These are phyloP conservation scores for Odontocolon sp. DNA, from an alignment of 2,888 invertebrate genomes.

Conservation along the genomic window DNA sequence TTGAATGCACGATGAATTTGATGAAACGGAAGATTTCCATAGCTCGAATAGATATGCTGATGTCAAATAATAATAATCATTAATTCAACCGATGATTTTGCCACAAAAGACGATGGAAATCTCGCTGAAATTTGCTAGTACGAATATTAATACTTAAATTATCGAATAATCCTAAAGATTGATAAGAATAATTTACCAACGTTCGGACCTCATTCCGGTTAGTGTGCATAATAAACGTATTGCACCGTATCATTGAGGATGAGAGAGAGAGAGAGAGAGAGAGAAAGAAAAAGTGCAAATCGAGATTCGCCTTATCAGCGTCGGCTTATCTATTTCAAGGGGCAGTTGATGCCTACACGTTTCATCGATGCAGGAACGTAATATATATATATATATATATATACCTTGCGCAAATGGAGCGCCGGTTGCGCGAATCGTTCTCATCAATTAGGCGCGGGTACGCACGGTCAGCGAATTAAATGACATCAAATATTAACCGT, in stretches of 20 bases:
- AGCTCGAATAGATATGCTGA: no score
- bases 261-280: conserved; percentile 20
- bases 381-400: conserved; percentile 5
- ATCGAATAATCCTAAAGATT: conserved; percentile 36
- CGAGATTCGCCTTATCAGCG: conserved; percentile 42
- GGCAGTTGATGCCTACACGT: conserved; percentile 50
- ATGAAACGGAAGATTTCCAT: no score
- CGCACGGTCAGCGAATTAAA: conserved; percentile 47
- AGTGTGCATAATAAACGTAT: conserved; percentile 44
- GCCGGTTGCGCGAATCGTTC: conserved; percentile 48
- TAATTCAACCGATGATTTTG: not conserved
- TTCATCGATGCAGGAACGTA: conserved; percentile 39
- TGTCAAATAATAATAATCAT: no score
- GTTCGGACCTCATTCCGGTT: conserved; percentile 28
- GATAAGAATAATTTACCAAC: conserved; percentile 53
- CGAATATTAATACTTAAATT: conserved; percentile 45
- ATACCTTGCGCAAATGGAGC: conserved; percentile 33
- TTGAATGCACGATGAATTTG: no score
- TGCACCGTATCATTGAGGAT: conserved; percentile 1
- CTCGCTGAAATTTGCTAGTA: conserved; percentile 29
- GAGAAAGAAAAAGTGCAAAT: not conserved
- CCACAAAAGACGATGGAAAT: not conserved
- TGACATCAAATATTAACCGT: conserved; percentile 54
- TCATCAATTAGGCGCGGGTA: conserved; percentile 56
- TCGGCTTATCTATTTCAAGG: conserved; percentile 46